A percentile compares a stretch with the other conserved stretches of the same genome.
Evolutionary conservation across 2,113 vertebrate species (phyloP).

Genomic region (Lontra canadensis): DNA sequence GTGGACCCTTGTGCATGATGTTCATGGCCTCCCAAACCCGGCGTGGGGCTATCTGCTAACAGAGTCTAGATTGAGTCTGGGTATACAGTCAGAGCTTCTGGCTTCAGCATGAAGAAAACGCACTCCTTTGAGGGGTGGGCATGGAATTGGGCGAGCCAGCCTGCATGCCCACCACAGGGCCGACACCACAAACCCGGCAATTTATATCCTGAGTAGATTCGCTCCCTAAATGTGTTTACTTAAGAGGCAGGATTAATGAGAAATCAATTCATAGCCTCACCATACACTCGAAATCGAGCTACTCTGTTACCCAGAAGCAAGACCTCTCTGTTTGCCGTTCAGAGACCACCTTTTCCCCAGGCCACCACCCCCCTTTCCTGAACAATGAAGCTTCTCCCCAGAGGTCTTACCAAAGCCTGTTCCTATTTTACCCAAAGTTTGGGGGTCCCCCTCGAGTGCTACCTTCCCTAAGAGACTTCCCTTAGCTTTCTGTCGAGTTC

Average conservation of each 20-base stretch:
- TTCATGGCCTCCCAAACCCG: not conserved
- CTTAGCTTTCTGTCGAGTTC: not conserved
- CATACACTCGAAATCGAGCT: not conserved
- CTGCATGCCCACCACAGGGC: not conserved
- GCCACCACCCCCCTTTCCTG: not conserved
- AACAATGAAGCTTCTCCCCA: not conserved
- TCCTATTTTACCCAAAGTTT: not conserved
- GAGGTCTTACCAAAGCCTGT: not conserved
- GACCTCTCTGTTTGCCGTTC: not conserved
- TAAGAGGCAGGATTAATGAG: not conserved
- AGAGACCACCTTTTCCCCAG: not conserved
- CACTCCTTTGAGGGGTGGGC: not conserved
- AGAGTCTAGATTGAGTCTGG: not conserved
- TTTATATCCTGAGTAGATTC: not conserved
- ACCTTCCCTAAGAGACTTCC: not conserved
- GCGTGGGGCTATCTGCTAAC: not conserved
- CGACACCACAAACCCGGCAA: no score
- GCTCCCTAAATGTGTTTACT: not conserved
- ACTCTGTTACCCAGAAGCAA: not conserved
- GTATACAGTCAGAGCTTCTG: not conserved
- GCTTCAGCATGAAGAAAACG: not conserved
- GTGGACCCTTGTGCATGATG: not conserved
- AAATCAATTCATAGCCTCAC: not conserved
- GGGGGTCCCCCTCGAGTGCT: not conserved
- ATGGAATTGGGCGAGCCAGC: not conserved